Base-by-base conservation (phyloP, 2,797 vertebrate species). In the Siniperca undulata region DNA sequence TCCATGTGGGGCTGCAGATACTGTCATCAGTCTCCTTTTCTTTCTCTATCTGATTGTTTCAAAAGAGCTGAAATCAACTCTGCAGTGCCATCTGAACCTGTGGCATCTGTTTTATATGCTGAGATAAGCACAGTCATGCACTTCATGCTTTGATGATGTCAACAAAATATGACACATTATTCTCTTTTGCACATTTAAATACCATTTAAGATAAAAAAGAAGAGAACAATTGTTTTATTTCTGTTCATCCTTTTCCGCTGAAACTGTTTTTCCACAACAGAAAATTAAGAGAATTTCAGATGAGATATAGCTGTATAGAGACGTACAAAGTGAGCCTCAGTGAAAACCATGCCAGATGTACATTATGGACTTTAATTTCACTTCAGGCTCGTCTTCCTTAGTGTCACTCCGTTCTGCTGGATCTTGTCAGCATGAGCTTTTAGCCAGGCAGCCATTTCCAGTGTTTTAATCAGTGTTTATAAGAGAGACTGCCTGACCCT, bases 401-500 rank as follows among this genome's bases (percentile, higher is more conserved):
- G 74, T 74, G 82, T 80, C 69, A 53, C 70, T 78, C 20, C 27
- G 44, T 86, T 64, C 75, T 86, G 42, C 38, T 75, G 84, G 69
- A 71, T 78, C 67, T 76, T 67, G 55, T 66, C 53, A 69, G 69
- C 60, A 58, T 65, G 72, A 75, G 84, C 79, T 78, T 87, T 76
- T 40, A 76, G 64, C 64, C 36, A 20, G 24, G 24, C 72, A 82
- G 68, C 76, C 79, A 86, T 92, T 91, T 93, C 83, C 89, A 92
- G 85, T 12, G 81, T 80, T 87, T 87, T 86, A 93, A 94, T 93
- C 87, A 87, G 86, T 95, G 94, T 95, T 95, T 95, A 95, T 82
- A 91, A 82, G 86, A 94, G 86, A 92, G 86, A 55, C 87, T 67
- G 88, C 85, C 81, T 89, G 88, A 89, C 84, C 89, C 92, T 90